These are phyloP conservation scores for Nemurella pictetii DNA, from an alignment of 2,888 invertebrate species.

Conservation along the genomic window DNA sequence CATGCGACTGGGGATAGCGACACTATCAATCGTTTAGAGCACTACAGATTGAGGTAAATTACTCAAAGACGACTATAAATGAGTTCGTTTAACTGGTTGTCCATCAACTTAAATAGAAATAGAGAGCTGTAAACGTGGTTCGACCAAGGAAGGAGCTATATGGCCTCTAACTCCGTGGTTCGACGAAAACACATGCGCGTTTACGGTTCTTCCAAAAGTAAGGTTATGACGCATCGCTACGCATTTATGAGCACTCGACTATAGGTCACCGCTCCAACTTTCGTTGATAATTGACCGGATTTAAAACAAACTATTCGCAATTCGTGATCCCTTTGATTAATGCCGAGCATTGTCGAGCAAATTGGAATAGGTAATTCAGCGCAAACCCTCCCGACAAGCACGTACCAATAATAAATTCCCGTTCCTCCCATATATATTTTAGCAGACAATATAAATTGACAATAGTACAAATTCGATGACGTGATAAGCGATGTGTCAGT, in stretches of 20 bases:
- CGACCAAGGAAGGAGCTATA: too few relatives aligned
- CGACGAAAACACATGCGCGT: background rate
- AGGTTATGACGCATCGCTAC: background rate
- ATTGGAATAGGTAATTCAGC: background rate
- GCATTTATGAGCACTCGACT: background rate
- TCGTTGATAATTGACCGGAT: background rate
- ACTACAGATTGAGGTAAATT: background rate
- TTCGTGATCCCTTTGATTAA: background rate
- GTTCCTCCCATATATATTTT: background rate
- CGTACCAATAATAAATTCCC: background rate
- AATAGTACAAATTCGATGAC: constrained; percentile 10
- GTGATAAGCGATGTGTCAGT: constrained; percentile 15
- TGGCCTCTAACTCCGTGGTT: too few relatives aligned
- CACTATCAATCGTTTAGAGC: background rate
- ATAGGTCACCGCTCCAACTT: too few relatives aligned
- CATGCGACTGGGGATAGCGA: background rate
- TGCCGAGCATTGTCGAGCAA: background rate
- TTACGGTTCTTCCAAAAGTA: background rate
- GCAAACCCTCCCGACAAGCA: background rate
- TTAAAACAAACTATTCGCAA: background rate
- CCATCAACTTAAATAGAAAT: background rate
- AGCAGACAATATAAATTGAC: background rate
- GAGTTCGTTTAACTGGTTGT: background rate
- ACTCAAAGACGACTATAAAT: background rate
- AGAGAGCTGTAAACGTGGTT: background rate